Conservation (phyloP, 1,140 invertebrate species). For the Penaeus indicus region DNA sequence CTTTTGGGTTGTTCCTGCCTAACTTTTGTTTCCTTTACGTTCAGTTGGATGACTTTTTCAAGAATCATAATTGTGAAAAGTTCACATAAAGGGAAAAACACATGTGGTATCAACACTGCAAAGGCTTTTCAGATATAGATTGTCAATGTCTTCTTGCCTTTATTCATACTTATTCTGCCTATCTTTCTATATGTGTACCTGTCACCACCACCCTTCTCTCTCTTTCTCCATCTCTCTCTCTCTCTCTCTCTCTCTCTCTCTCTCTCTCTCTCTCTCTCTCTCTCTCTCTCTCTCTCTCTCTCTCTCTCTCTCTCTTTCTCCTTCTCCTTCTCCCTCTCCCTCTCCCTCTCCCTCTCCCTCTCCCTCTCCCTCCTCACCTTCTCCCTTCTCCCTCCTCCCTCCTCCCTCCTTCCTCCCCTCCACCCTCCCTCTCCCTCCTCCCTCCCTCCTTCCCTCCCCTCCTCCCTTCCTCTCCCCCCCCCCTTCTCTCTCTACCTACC, state of each 20-base stretch:
- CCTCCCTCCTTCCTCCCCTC: not conserved
- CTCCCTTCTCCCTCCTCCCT: not conserved
- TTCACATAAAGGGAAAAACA: too few species aligned
- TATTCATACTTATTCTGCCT: not conserved
- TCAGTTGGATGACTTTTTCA: not conserved
- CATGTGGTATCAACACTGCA: too few species aligned
- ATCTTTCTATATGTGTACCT: not conserved
- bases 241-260: conserved; percentile 22
- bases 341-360: not conserved
- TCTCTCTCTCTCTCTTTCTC: conserved; percentile 29
- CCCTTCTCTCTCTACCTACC: not conserved
- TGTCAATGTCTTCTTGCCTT: not conserved
- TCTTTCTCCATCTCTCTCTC: not conserved
- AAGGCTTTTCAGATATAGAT: too few species aligned
- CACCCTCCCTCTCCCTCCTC: not conserved
- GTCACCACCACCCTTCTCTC: not conserved
- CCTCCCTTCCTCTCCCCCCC: not conserved
- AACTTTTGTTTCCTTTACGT: not conserved
- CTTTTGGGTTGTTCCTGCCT: too few species aligned
- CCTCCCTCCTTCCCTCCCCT: not conserved
- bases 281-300: conserved; percentile 35
- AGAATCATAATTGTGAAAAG: too few species aligned
- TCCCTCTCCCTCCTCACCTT: not conserved
- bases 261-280: conserved; percentile 26
- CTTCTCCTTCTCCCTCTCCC: not conserved